phyloP scores from a whole-genome alignment of 2,888 invertebrate species.

The Ochropacha duplaris region DNA sequence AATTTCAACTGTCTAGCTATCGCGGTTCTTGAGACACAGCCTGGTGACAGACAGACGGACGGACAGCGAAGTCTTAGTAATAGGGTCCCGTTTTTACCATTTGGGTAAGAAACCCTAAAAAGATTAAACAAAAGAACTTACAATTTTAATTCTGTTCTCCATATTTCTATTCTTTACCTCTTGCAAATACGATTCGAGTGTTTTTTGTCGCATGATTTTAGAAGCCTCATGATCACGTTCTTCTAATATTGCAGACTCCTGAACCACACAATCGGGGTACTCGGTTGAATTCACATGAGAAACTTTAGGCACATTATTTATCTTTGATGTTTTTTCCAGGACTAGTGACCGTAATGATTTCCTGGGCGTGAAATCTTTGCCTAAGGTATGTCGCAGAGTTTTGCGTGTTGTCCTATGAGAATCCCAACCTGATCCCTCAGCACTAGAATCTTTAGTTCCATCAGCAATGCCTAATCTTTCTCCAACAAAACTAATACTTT shows the following conservation, averaged over 20 bases:
- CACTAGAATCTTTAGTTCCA: constrained; percentile 56
- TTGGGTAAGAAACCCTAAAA: no score
- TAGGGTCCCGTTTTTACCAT: no score
- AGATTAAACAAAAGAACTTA: constrained; percentile 39
- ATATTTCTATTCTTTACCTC: constrained; percentile 54
- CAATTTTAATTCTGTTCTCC: constrained; percentile 50
- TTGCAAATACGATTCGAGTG: constrained; percentile 50
- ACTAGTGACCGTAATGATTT: constrained; percentile 69
- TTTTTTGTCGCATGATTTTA: constrained; percentile 40
- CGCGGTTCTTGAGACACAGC: no score
- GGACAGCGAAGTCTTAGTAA: no score
- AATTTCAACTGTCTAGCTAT: no score
- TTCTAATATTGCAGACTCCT: constrained; percentile 16
- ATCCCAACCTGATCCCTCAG: constrained; percentile 72
- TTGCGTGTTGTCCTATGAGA: constrained; percentile 70
- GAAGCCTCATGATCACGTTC: constrained; percentile 50
- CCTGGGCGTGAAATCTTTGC: constrained; percentile 64
- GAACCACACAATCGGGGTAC: constrained; percentile 25
- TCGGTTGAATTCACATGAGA: constrained; percentile 52
- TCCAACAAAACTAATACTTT: constrained; percentile 52
- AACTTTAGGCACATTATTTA: constrained; percentile 42
- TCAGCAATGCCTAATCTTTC: constrained; percentile 53
- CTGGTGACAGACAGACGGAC: no score
- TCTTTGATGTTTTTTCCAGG: constrained; percentile 70
- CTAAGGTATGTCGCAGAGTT: constrained; percentile 68